Evolutionary conservation across 2,888 invertebrate genomes (phyloP).

Genomic region (Pharmacophagus antenor): DNA sequence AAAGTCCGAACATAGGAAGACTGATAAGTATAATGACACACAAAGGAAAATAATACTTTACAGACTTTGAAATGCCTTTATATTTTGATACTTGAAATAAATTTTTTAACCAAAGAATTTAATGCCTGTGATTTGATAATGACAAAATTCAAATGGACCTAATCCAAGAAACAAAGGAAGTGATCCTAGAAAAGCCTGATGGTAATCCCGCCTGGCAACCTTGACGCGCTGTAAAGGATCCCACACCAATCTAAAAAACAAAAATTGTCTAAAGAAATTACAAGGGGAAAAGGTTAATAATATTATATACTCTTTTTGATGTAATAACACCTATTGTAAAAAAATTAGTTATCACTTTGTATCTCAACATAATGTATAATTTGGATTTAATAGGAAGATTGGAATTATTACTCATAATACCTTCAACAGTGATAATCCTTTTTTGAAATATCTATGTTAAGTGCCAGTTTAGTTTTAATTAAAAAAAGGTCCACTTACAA

Average conservation of each 20-base stretch:
- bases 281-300: too few relatives aligned
- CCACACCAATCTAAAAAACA: conserved; percentile 44
- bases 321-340: too few relatives aligned
- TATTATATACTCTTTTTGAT: too few relatives aligned
- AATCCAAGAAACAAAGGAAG: conserved; percentile 54
- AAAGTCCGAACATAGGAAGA: too few relatives aligned
- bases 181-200: conserved; percentile 55
- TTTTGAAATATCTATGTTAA: too few relatives aligned
- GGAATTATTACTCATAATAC: too few relatives aligned
- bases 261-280: too few relatives aligned
- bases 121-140: background rate
- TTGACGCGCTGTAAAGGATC: conserved; percentile 49
- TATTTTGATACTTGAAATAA: background rate
- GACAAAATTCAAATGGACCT: conserved; percentile 45
- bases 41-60: background rate
- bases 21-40: too few relatives aligned
- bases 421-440: too few relatives aligned
- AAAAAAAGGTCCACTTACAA: conserved; percentile 43
- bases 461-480: conserved; percentile 2
- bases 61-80: background rate
- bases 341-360: too few relatives aligned
- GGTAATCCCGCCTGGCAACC: conserved; percentile 55
- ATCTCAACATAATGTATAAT: too few relatives aligned
- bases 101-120: background rate
- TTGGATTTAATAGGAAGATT: too few relatives aligned